Conservation (phyloP, 2,888 invertebrate species). For the Sarcophaga caerulescens region DNA sequence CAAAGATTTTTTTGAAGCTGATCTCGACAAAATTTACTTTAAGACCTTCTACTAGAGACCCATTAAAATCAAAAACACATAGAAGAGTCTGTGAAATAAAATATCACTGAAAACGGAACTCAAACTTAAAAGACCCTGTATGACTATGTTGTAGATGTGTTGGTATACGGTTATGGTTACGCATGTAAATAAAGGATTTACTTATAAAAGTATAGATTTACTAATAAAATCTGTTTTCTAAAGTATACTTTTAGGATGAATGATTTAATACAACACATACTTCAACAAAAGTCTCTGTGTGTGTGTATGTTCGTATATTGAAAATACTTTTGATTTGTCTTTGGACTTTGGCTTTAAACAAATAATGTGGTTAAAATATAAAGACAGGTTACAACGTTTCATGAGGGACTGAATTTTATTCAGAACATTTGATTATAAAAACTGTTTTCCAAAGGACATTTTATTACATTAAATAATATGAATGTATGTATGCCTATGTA, state of each 20-base stretch:
- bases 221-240: neutral
- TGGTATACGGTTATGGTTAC: neutral
- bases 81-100: no score
- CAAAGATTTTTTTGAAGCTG: no score
- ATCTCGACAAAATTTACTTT: no score
- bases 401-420: no score
- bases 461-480: neutral
- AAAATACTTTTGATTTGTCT: neutral
- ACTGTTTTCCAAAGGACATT: neutral
- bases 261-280: neutral
- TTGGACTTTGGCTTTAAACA: neutral
- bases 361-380: neutral
- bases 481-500: no score
- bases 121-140: no score
- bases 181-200: constrained; percentile 28
- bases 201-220: neutral
- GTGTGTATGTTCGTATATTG: neutral
- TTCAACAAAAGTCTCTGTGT: neutral
- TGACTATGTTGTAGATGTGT: no score
- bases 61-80: no score
- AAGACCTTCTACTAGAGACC: no score
- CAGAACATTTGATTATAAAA: no score
- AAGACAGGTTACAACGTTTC: neutral
- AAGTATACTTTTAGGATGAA: neutral
- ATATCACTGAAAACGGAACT: no score